phyloP scores from a whole-genome alignment of 1,140 invertebrate genomes.

The Lordiphosa clarofinis region DNA sequence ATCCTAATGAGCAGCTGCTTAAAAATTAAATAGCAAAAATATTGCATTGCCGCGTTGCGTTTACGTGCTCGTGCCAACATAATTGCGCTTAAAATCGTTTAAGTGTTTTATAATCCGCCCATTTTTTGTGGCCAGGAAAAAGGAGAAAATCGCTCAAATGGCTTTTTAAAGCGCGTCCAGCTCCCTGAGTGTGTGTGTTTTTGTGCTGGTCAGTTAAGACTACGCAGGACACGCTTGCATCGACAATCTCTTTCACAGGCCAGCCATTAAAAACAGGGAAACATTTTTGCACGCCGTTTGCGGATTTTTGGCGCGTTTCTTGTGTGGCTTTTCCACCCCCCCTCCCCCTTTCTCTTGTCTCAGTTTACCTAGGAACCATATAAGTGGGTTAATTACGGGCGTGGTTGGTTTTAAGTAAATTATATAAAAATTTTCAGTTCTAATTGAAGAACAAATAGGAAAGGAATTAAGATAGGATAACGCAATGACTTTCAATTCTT shows the following conservation, averaged over 20 bases:
- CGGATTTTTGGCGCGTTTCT: slow-evolving; percentile 39
- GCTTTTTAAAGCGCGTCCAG: slow-evolving; percentile 68
- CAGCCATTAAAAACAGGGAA: slow-evolving; percentile 60
- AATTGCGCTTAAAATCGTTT: slow-evolving; percentile 77
- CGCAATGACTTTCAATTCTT: no score
- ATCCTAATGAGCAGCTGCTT: slow-evolving; percentile 61
- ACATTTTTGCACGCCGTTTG: slow-evolving; percentile 55
- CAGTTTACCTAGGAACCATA: slow-evolving; percentile 33
- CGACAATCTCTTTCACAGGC: slow-evolving; percentile 28
- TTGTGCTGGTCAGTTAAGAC: slow-evolving; percentile 58
- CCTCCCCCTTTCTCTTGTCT: slow-evolving; percentile 12
- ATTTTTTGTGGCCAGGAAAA: slow-evolving; percentile 21
- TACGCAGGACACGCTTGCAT: background rate
- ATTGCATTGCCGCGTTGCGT: slow-evolving; percentile 28
- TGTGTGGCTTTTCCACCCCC: slow-evolving; percentile 22
- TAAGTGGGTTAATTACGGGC: slow-evolving; percentile 68
- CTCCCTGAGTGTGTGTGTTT: slow-evolving; percentile 12
- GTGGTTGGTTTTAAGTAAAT: slow-evolving; percentile 23
- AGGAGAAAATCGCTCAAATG: slow-evolving; percentile 54
- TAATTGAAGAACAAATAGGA: no score
- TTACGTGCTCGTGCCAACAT: slow-evolving; percentile 67
- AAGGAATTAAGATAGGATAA: no score
- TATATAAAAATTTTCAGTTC: slow-evolving; percentile 1
- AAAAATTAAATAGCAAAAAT: slow-evolving; percentile 52
- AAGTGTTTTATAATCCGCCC: slow-evolving; percentile 75